Evolutionary conservation across 2,797 vertebrate genomes (phyloP), one percentile per base, ranked within the genome.

Genomic region (Sebastiscus tertius): DNA sequence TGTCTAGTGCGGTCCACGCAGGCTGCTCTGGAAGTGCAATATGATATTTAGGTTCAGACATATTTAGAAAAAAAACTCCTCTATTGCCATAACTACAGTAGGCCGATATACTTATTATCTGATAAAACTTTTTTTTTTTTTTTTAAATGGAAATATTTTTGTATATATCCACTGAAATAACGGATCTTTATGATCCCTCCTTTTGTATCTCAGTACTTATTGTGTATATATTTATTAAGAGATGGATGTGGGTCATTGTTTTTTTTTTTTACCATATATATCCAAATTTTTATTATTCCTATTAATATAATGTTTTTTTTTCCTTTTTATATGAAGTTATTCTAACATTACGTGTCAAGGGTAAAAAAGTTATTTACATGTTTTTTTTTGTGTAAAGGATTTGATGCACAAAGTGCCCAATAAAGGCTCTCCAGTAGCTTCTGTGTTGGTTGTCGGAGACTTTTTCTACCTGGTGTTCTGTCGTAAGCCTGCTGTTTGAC

Each of bases 171-270:
- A 84, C 64, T 82, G 75, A 67, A 75, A 82, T 87, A 81, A 77
- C 14, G 34, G 83, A 81, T 92, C 55, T 61, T 24, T 70, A 68
- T 65, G 82, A 85, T 84, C 79, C 62, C 13, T 83, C 56, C 63
- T 93, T 95, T 95, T 95, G 72, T 95, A 94, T 92, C 77, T 91
- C 89, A 95, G 91, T 95, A 95, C 93, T 95, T 95, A 89, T 82
- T 94, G 93, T 94, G 93, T 96, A 95, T 95, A 95, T 96, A 96
- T 96, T 96, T 96, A 96, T 96, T 95, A 91, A 91, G 84, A 91
- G 79, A 89, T 77, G 94, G 96, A 94, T 93, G 81, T 94, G 95
- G 95, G 96, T 92, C 73, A 86, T 92, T 86, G 56, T 70, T 71
- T 80, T 59, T 14, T 84, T 91, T 93, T 93, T 88, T 85, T 12